Evolutionary conservation across 1,140 invertebrate species (phyloP).

Genomic region (Protaetia brevitarsis): DNA sequence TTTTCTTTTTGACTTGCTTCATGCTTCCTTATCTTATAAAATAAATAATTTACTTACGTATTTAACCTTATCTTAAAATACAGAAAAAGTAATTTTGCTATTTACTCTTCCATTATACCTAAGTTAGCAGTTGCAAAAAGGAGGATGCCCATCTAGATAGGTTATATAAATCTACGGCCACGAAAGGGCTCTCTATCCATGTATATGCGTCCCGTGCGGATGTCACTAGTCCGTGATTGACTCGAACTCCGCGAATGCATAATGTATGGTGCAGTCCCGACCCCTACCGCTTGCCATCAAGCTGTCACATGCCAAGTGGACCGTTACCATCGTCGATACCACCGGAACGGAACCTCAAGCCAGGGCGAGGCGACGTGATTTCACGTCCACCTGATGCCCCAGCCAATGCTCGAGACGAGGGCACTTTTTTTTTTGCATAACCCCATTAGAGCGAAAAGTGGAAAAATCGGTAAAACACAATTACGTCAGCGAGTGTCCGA

Average conservation of each 20-base stretch:
- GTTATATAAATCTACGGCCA: too few species aligned
- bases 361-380: slow-evolving; percentile 6
- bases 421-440: neutral
- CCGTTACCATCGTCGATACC: neutral
- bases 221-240: slow-evolving; percentile 8
- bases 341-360: neutral
- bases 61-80: too few species aligned
- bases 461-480: neutral
- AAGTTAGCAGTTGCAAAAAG: too few species aligned
- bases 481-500: slow-evolving; percentile 2
- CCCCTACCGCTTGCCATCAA: slow-evolving; percentile 3
- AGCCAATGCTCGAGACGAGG: neutral
- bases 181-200: neutral
- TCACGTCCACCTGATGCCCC: slow-evolving; percentile 8
- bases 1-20: too few species aligned
- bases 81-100: too few species aligned
- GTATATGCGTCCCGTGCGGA: slow-evolving; percentile 11
- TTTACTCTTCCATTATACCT: too few species aligned
- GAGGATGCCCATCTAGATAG: too few species aligned
- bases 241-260: slow-evolving; percentile 13
- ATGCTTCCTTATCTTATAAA: too few species aligned
- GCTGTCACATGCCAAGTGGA: slow-evolving; percentile 12
- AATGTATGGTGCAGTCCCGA: neutral
- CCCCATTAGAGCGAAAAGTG: neutral
- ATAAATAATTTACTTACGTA: too few species aligned